Evolutionary conservation across 2,888 invertebrate species (phyloP).

Genomic region (Choristoneura rosaceana): DNA sequence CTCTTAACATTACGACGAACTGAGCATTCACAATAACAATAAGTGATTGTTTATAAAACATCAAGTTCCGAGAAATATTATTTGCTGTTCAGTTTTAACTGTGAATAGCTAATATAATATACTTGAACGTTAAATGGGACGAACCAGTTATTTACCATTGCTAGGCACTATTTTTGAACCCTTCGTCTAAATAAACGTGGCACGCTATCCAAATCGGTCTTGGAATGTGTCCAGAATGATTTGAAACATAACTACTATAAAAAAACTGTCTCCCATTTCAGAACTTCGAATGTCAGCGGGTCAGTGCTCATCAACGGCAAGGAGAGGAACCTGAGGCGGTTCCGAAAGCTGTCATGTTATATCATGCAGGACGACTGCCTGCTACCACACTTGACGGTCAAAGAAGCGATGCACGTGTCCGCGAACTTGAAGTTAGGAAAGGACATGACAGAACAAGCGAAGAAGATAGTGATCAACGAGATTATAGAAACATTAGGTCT

Average conservation of each 20-base stretch:
- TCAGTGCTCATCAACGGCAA: conserved; percentile 95
- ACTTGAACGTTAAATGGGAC: too few relatives aligned
- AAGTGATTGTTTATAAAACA: conserved; percentile 1
- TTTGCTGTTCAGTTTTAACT: background rate
- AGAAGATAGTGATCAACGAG: conserved; percentile 93
- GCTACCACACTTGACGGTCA: conserved; percentile 95
- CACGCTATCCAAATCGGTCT: conserved; percentile 26
- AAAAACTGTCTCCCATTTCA: conserved; percentile 66
- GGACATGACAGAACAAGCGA: conserved; percentile 89
- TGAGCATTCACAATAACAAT: background rate
- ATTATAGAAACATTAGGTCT: conserved; percentile 94
- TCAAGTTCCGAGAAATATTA: background rate
- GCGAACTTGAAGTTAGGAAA: conserved; percentile 96
- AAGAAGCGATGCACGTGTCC: conserved; percentile 96
- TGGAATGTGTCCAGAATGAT: conserved; percentile 34
- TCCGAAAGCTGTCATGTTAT: conserved; percentile 97
- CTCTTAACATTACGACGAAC: background rate
- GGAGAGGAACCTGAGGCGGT: conserved; percentile 93
- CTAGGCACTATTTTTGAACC: conserved; percentile 28
- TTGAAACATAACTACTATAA: conserved; percentile 10
- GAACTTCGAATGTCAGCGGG: conserved; percentile 94
- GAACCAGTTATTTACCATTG: conserved; percentile 15
- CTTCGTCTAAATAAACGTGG: conserved; percentile 13
- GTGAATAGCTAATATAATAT: background rate
- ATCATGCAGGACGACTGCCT: conserved; percentile 98